These are phyloP conservation scores for Cartodere bifasciata DNA, from an alignment of 2,888 invertebrate genomes.

Conservation along the genomic window DNA sequence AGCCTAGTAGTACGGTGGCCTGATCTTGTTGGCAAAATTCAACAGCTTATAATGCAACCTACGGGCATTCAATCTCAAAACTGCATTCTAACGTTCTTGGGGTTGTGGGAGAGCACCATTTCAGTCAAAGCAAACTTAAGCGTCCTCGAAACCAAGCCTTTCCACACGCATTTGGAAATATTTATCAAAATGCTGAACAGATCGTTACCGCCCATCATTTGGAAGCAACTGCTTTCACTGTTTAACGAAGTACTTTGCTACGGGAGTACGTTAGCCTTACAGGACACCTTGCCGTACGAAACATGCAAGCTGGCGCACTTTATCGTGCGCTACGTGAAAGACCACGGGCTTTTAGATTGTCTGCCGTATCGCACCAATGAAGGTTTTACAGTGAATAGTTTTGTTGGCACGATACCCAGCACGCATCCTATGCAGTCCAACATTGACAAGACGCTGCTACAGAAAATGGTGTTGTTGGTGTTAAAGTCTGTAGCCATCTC, in stretches of 20 bases:
- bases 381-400: constrained; percentile 33
- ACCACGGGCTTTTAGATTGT: constrained; percentile 58
- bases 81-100: constrained; percentile 68
- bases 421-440: constrained; percentile 26
- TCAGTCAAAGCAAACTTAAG: constrained; percentile 84
- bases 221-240: constrained; percentile 71
- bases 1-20: constrained; percentile 78
- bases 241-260: constrained; percentile 87
- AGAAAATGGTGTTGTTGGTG: constrained; percentile 76
- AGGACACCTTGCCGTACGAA: constrained; percentile 78
- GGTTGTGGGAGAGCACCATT: constrained; percentile 81
- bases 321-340: constrained; percentile 75
- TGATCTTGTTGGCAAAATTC: constrained; percentile 60
- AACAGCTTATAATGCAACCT: constrained; percentile 43
- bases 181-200: constrained; percentile 59
- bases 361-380: constrained; percentile 31
- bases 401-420: constrained; percentile 32
- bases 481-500: constrained; percentile 82
- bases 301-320: constrained; percentile 77
- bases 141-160: constrained; percentile 78
- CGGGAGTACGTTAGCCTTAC: constrained; percentile 78
- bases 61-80: constrained; percentile 51
- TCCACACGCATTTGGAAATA: constrained; percentile 71
- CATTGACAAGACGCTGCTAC: constrained; percentile 66
- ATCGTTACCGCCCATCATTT: constrained; percentile 66